Conservation (phyloP, 1,140 invertebrate species). For the Caenorhabditis remanei region DNA sequence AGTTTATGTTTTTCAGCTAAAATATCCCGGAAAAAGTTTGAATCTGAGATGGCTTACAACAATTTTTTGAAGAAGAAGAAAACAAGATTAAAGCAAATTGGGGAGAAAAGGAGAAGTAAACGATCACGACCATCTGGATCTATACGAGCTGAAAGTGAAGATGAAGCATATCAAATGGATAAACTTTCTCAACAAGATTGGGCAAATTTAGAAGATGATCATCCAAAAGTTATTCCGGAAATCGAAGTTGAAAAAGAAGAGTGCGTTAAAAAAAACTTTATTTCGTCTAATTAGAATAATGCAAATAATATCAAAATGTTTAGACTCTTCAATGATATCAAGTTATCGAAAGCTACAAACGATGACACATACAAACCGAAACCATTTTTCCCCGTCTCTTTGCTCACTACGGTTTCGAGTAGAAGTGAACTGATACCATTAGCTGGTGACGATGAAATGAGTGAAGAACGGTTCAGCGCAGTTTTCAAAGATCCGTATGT, state of each 20-base stretch:
- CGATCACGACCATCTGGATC: background rate
- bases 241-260: constrained; percentile 5
- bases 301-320: background rate
- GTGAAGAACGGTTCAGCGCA: constrained; percentile 3
- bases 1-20: too few relatives aligned
- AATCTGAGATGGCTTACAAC: too few relatives aligned
- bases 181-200: constrained; percentile 18
- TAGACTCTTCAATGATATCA: background rate
- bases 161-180: background rate
- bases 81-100: too few relatives aligned
- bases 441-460: constrained; percentile 9
- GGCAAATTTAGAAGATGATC: background rate
- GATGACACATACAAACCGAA: background rate
- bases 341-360: background rate
- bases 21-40: too few relatives aligned
- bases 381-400: background rate
- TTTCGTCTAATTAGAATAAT: too few relatives aligned
- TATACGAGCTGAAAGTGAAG: background rate
- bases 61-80: too few relatives aligned
- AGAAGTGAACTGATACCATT: background rate
- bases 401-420: background rate
- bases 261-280: background rate
- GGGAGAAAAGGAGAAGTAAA: background rate
- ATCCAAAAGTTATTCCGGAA: background rate
- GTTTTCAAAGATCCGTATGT: constrained; percentile 29